Percentiles rank a stretch among this genome's conserved stretches.
Conservation (phyloP, 2,113 vertebrate genomes). For the Oenanthe melanoleuca region DNA sequence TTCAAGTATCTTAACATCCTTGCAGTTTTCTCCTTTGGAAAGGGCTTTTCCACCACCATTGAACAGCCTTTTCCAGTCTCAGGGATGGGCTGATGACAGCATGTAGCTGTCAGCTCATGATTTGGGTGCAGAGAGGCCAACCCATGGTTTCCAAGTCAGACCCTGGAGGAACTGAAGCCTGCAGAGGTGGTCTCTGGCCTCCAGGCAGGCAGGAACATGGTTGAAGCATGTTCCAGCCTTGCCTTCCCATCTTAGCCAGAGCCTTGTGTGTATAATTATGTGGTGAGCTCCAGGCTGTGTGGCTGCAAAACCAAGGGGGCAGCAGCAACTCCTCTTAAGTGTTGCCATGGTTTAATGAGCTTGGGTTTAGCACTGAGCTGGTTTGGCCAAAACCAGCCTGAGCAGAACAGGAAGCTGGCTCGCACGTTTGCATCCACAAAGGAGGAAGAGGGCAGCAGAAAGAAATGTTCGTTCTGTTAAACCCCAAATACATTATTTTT, state of each 20-base stretch:
- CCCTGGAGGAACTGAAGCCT: not conserved
- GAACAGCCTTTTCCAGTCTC: not conserved
- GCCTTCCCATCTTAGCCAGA: not conserved
- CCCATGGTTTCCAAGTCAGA: not conserved
- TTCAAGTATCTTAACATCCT: too few relatives aligned
- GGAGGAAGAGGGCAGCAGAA: not conserved
- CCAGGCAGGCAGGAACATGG: not conserved
- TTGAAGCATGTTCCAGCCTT: not conserved
- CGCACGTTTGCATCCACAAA: not conserved
- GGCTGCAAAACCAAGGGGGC: not conserved
- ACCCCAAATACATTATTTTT: not conserved
- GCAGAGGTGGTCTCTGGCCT: not conserved
- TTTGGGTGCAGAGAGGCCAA: not conserved
- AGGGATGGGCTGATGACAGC: not conserved
- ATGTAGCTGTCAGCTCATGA: not conserved
- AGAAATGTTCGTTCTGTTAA: not conserved
- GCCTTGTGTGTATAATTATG: not conserved
- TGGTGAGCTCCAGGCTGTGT: not conserved
- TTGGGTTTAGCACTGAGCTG: not conserved
- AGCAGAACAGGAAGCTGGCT: not conserved
- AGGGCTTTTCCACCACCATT: not conserved
- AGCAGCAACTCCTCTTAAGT: not conserved
- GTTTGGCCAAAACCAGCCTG: not conserved
- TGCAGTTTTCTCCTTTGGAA: not conserved
- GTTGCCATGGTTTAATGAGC: not conserved